phyloP scores from a whole-genome alignment of 64 coral and sea anemone species.

The Pocillopora verrucosa region DNA sequence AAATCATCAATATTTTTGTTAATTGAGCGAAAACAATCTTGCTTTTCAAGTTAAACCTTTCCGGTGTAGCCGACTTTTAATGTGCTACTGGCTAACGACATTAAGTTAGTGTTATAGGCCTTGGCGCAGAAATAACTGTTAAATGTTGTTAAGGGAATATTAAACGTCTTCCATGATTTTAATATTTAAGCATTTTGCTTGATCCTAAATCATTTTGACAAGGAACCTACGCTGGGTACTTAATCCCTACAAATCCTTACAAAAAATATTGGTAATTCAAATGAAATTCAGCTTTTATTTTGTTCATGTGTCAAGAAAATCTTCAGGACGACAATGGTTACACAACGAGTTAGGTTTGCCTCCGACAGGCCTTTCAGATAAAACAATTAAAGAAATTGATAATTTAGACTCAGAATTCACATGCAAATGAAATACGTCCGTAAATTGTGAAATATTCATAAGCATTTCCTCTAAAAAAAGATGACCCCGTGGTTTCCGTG shows the following conservation, averaged over 20 bases:
- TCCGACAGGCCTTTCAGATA: constrained; percentile 10
- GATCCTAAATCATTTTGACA: neutral
- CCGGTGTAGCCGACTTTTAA: neutral
- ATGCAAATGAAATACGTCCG: constrained; percentile 19
- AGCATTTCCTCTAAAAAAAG: constrained; percentile 4
- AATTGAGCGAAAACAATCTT: constrained; percentile 3
- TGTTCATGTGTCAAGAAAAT: neutral
- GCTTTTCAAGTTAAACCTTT: constrained; percentile 2
- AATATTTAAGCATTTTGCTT: neutral
- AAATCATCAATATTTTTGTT: neutral
- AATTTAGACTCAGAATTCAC: neutral
- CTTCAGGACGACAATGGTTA: neutral
- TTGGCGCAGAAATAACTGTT: constrained; percentile 16
- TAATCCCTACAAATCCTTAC: neutral
- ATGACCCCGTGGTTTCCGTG: neutral
- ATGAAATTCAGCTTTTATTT: neutral
- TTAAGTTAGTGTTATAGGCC: neutral
- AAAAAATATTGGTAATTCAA: neutral
- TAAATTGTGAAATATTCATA: constrained; percentile 26
- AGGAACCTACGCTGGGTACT: neutral
- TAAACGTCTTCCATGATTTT: neutral
- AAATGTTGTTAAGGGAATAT: constrained; percentile 25
- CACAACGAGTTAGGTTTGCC: neutral
- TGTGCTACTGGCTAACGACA: neutral
- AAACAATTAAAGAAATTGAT: constrained; percentile 19